These are phyloP conservation scores for Drosophila repleta DNA, from an alignment of 1,140 invertebrate species.

Conservation along the genomic window DNA sequence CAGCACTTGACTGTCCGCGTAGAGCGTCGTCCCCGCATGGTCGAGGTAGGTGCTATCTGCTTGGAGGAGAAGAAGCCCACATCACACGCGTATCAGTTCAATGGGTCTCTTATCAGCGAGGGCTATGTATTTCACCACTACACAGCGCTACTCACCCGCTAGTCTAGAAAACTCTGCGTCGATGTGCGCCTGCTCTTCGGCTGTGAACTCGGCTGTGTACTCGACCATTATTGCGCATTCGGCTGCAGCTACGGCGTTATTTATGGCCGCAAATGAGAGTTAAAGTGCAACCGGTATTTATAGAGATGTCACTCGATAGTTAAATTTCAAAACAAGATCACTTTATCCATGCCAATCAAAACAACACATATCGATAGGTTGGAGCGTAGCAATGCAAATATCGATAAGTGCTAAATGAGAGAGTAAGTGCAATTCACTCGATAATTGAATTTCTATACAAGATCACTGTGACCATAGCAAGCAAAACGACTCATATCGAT, in stretches of 20 bases:
- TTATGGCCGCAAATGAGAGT: conserved; percentile 20
- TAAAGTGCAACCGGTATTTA: conserved; percentile 25
- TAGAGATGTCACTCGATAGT: conserved; percentile 1
- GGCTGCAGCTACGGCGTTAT: conserved; percentile 22
- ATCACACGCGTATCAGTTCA: not conserved
- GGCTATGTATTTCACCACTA: conserved; percentile 59
- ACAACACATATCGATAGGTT: not conserved
- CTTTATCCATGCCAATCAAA: not conserved
- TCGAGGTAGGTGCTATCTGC: conserved; percentile 93
- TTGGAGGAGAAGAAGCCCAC: too few relatives aligned
- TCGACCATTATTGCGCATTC: conserved; percentile 41
- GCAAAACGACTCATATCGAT: too few relatives aligned
- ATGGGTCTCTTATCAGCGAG: conserved; percentile 41
- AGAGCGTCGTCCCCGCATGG: conserved; percentile 94
- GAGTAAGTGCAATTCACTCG: too few relatives aligned
- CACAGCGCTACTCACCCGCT: conserved; percentile 84
- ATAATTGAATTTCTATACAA: too few relatives aligned
- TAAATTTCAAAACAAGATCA: conserved; percentile 2
- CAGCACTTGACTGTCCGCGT: conserved; percentile 90
- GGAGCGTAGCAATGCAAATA: too few relatives aligned
- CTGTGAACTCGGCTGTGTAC: conserved; percentile 68
- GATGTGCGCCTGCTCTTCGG: conserved; percentile 84
- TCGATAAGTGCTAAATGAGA: too few relatives aligned
- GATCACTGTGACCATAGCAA: too few relatives aligned
- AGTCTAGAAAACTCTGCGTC: conserved; percentile 85